Conservation (phyloP, 2,888 invertebrate species). For the Hesperia comma region DNA sequence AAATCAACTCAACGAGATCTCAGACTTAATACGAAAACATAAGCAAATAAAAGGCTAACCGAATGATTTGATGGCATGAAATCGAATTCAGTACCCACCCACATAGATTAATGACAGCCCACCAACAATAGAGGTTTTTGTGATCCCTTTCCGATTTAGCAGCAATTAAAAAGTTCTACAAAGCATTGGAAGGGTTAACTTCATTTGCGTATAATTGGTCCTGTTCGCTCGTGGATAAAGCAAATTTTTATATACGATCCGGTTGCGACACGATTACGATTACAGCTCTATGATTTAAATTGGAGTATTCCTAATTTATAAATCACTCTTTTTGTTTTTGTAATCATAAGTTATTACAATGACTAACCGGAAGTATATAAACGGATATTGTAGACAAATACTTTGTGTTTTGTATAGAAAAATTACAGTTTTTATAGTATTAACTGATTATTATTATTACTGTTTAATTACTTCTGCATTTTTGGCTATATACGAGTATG, state of each 20-base stretch:
- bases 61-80: slow-evolving; percentile 57
- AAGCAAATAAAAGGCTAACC: slow-evolving; percentile 26
- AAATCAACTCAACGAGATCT: not conserved
- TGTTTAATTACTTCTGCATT: too few relatives aligned
- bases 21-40: slow-evolving; percentile 16
- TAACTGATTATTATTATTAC: too few relatives aligned
- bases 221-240: slow-evolving; percentile 45
- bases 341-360: too few relatives aligned
- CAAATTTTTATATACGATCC: slow-evolving; percentile 45
- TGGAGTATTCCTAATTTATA: too few relatives aligned
- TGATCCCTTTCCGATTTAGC: slow-evolving; percentile 78
- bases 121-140: slow-evolving; percentile 67
- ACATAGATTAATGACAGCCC: slow-evolving; percentile 74
- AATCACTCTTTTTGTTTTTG: too few relatives aligned
- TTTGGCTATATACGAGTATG: too few relatives aligned
- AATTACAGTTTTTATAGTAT: too few relatives aligned
- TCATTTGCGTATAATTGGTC: slow-evolving; percentile 75
- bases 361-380: too few relatives aligned
- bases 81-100: slow-evolving; percentile 62
- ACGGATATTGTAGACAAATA: too few relatives aligned
- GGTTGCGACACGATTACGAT: slow-evolving; percentile 30
- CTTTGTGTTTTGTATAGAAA: too few relatives aligned
- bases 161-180: slow-evolving; percentile 80
- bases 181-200: slow-evolving; percentile 73
- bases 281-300: too few relatives aligned